These are phyloP conservation scores for Hippocampus barbouri DNA, from an alignment of 2,113 vertebrate species.

Conservation along the genomic window DNA sequence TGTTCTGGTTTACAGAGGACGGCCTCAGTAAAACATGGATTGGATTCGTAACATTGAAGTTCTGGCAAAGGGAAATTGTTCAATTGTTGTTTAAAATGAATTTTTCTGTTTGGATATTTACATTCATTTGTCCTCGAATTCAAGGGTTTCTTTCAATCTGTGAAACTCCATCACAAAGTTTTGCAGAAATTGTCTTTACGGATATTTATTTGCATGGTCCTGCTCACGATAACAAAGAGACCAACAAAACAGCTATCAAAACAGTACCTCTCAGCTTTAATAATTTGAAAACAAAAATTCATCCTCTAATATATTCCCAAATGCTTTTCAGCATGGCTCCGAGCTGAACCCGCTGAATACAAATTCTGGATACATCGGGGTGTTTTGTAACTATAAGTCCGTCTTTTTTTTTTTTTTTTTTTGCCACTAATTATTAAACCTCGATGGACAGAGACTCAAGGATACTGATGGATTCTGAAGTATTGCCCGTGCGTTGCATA, in stretches of 20 bases:
- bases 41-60: background rate
- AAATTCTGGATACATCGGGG: background rate
- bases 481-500: constrained; percentile 45
- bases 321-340: background rate
- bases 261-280: background rate
- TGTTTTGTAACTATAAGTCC: background rate
- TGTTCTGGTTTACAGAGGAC: background rate
- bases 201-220: background rate
- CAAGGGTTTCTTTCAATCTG: too few species aligned
- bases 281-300: background rate
- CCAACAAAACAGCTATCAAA: background rate
- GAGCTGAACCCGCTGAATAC: background rate
- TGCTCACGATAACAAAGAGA: background rate
- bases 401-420: background rate
- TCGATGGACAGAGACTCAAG: constrained; percentile 21
- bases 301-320: background rate
- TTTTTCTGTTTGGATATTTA: background rate
- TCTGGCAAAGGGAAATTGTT: background rate
- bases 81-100: background rate
- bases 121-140: background rate
- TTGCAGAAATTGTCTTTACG: background rate
- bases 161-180: background rate
- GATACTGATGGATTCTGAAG: constrained; percentile 38
- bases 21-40: background rate
- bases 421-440: constrained; percentile 12